Percentiles rank a stretch among this genome's conserved stretches.
phyloP scores from a whole-genome alignment of 2,113 vertebrate genomes.

The Corythornis vintsioides region DNA sequence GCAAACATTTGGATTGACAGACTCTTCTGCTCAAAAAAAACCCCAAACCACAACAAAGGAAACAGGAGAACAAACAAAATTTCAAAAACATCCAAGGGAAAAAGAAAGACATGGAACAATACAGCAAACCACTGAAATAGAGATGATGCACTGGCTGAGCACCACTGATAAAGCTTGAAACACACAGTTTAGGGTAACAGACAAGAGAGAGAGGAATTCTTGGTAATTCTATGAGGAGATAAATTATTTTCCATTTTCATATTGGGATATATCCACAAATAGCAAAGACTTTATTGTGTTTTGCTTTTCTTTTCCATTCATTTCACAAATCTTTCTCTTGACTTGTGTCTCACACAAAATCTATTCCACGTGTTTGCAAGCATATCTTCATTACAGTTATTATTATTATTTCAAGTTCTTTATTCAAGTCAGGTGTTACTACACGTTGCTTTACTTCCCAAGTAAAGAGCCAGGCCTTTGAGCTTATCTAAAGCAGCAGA shows the following conservation, averaged over 20 bases:
- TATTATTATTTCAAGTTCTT: neutral
- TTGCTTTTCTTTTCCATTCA: neutral
- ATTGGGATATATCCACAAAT: neutral
- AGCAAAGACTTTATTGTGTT: neutral
- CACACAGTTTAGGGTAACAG: neutral
- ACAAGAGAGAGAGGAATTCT: conserved; percentile 2
- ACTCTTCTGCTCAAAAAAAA: neutral
- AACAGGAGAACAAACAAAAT: neutral
- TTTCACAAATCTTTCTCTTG: neutral
- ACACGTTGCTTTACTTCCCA: neutral
- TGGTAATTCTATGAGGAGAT: neutral
- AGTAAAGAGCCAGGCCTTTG: neutral
- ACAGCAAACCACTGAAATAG: neutral
- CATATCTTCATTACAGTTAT: neutral
- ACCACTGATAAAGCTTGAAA: neutral
- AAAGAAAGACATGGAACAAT: neutral
- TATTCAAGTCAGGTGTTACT: conserved; percentile 12
- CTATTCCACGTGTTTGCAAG: neutral
- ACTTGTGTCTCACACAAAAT: neutral
- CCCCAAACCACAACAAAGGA: neutral
- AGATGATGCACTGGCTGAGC: neutral
- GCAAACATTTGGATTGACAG: neutral
- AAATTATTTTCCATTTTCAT: conserved; percentile 10
- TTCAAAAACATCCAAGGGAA: neutral
- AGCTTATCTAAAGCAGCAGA: neutral